Percentiles rank a stretch among this genome's conserved stretches.
Evolutionary conservation across 1,140 invertebrate species (phyloP).

Genomic region (Aphelenchoides besseyi): DNA sequence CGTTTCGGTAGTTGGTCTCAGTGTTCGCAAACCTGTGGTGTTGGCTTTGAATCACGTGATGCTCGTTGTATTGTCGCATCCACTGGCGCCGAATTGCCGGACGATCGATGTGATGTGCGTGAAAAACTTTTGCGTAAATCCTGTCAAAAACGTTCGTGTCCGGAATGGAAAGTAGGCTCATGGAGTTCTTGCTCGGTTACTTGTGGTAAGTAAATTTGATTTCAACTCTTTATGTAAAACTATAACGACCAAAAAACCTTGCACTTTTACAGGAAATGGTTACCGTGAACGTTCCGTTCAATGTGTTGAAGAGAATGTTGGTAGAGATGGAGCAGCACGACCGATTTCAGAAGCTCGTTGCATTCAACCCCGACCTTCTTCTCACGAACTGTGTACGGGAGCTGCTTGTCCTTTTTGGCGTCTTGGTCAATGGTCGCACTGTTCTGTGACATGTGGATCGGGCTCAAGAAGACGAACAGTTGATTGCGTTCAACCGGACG

Average conservation of each 20-base stretch:
- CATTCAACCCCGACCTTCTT: constrained; percentile 35
- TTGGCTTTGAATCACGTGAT: constrained; percentile 69
- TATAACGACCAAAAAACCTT: no score
- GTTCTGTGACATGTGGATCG: constrained; percentile 45
- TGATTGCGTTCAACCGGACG: constrained; percentile 48
- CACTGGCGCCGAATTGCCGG: constrained; percentile 13
- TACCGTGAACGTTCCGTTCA: constrained; percentile 50
- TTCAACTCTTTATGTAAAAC: no score
- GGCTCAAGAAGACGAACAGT: constrained; percentile 29
- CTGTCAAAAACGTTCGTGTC: constrained; percentile 47
- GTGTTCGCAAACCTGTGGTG: constrained; percentile 72
- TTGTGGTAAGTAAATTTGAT: no score
- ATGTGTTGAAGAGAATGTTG: constrained; percentile 51
- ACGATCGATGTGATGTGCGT: constrained; percentile 36
- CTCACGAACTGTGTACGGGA: constrained; percentile 47
- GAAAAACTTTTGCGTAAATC: constrained; percentile 57
- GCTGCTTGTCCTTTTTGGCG: constrained; percentile 58
- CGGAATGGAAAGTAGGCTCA: constrained; percentile 48
- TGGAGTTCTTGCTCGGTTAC: constrained; percentile 57
- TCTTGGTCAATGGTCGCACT: constrained; percentile 36
- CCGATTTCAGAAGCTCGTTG: constrained; percentile 32
- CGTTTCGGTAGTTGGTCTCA: constrained; percentile 64
- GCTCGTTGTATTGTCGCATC: constrained; percentile 67
- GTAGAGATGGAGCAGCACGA: constrained; percentile 23
- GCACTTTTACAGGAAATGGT: no score